Base-by-base conservation (phyloP, 2,797 vertebrate genomes). In the Callimico goeldii region DNA sequence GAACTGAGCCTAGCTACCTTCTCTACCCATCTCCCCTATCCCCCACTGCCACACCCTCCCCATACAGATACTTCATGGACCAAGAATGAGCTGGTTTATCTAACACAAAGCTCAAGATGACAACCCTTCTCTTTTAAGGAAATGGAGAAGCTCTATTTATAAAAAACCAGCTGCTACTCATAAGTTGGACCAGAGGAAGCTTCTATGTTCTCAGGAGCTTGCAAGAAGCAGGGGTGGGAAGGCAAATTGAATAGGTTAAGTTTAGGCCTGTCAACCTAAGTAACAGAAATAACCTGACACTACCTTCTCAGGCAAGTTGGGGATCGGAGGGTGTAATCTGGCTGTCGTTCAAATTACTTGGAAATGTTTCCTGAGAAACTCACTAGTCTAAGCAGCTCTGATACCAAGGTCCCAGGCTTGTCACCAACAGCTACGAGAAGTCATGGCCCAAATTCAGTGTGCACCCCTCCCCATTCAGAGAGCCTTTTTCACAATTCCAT, bases 121-220 rank as follows among this genome's bases (percentile, higher is more conserved):
- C 82, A 73, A 0, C 70, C 14, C 87, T 93, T 96, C 89, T 94
- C 88, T 92, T 92, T 46, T 7, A 86, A 91, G 58, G 95, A 80
- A 88, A 61, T 83, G 36, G 93, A 97, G 86, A 91, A 97, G 7
- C 64, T 4, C 0, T 93, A 88, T 98, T 97, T 92, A 93, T 96
- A 96, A 80, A 96, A 82, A 24, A 6, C 17, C 9, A 96, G 91
- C 90, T 92, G 75, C 52, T 70, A 57, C 50, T 95, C 43, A 4
- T 88, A 93, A 80, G 55, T 41, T 95, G 83, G 57, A 86, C 80
- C 46, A 85, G 83, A 92, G 67, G 33, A 96, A 72, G 50, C 61
- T 17, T 92, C 81, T 91, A 4, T 55, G 7, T 86, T 92, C 93
- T 86, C 57, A 95, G 85, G 81, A 93, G 70, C 61, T 88, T 94